These are phyloP conservation scores for Leptinotarsa peninsularis DNA, from an alignment of 2,888 invertebrate genomes.

Conservation along the genomic window DNA sequence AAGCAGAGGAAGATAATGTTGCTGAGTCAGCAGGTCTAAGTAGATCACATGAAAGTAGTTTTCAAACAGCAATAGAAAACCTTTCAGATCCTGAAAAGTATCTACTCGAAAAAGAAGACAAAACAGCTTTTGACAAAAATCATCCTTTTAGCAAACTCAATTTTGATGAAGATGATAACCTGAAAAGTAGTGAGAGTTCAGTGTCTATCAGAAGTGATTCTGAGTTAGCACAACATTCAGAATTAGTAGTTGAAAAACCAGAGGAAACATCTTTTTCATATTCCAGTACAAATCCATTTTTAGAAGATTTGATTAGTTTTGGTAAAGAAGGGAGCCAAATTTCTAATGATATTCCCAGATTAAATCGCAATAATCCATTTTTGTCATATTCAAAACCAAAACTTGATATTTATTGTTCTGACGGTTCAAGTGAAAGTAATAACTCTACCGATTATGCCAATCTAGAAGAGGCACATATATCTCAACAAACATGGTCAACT, in stretches of 20 bases:
- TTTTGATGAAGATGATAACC: background rate
- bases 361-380: slow-evolving; percentile 40
- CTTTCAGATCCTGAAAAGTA: background rate
- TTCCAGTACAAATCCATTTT: slow-evolving; percentile 36
- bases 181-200: background rate
- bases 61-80: background rate
- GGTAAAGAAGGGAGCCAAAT: background rate
- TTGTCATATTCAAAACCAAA: slow-evolving; percentile 17
- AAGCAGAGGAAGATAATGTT: background rate
- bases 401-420: background rate
- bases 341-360: slow-evolving; percentile 7
- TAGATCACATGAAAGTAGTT: background rate
- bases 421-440: slow-evolving; percentile 15
- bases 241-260: background rate
- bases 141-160: slow-evolving; percentile 24
- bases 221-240: background rate
- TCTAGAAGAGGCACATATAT: slow-evolving; percentile 10
- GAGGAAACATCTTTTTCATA: slow-evolving; percentile 1
- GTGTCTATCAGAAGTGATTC: background rate
- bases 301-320: slow-evolving; percentile 13
- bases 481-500: slow-evolving; percentile 23
- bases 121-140: background rate
- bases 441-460: slow-evolving; percentile 30
- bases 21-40: background rate
- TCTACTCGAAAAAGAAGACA: background rate